phyloP scores from a whole-genome alignment of 2,888 invertebrate genomes.

The Eurois occulta region DNA sequence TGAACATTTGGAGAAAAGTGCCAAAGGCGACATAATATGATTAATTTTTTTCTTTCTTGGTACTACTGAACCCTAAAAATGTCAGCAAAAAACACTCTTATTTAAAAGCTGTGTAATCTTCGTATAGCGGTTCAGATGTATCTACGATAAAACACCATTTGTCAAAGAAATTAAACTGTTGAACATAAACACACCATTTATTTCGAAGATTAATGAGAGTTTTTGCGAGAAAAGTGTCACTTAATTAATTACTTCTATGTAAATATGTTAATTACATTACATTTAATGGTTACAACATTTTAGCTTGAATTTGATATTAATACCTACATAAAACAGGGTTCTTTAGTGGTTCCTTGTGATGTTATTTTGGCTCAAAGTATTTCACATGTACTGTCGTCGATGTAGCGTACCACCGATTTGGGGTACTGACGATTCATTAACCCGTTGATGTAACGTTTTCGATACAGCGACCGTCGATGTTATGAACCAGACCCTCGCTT shows the following conservation, averaged over 20 bases:
- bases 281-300: conserved; percentile 28
- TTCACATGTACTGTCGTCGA: neutral
- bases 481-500: no score
- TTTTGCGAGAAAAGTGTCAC: conserved; percentile 25
- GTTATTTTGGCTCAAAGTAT: neutral
- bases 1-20: neutral
- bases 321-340: neutral
- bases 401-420: no score
- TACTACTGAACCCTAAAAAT: conserved; percentile 8
- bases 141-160: conserved; percentile 37
- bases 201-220: conserved; percentile 35
- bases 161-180: conserved; percentile 38
- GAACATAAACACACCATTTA: conserved; percentile 27
- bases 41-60: neutral
- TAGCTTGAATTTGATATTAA: conserved; percentile 11
- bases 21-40: neutral
- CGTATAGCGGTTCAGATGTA: conserved; percentile 19
- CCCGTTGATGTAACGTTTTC: no score
- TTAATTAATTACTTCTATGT: conserved; percentile 36
- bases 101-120: conserved; percentile 1
- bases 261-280: conserved; percentile 53
- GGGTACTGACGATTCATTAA: no score
- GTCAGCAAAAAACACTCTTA: neutral
- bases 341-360: neutral
- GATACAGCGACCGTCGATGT: no score